These are phyloP conservation scores for Chrysaora quinquecirrha DNA, from an alignment of 30 jellyfish, hydroid and myxozoan genomes.

Conservation along the genomic window DNA sequence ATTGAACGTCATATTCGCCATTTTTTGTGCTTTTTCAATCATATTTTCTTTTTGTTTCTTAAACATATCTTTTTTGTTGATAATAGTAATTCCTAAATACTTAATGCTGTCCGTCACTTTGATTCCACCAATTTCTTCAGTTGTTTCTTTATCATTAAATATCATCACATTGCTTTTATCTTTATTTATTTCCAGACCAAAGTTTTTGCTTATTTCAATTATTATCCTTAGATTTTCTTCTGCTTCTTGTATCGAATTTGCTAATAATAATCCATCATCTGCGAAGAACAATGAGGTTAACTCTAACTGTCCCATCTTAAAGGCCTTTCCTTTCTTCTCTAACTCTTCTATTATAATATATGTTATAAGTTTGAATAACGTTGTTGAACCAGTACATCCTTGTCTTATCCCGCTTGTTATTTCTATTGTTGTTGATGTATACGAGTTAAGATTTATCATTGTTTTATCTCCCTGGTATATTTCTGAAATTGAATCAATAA, in stretches of 20 bases:
- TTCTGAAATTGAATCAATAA: not conserved
- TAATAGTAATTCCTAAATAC: not conserved
- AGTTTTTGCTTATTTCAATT: not conserved
- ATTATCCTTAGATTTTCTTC: slow-evolving; percentile 6
- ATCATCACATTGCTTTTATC: slow-evolving; percentile 10
- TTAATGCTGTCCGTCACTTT: not conserved
- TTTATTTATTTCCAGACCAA: slow-evolving; percentile 5
- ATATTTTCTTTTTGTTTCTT: not conserved
- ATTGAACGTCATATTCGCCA: slow-evolving; percentile 9
- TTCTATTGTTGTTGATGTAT: too few relatives aligned
- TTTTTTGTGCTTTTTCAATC: slow-evolving; percentile 3
- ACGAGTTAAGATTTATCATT: too few relatives aligned
- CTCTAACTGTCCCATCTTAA: not conserved
- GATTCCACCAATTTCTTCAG: not conserved
- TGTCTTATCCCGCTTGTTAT: not conserved
- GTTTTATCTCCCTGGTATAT: not conserved
- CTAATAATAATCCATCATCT: slow-evolving; percentile 13
- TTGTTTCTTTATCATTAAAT: not conserved
- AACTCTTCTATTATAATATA: not conserved
- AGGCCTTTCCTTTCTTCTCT: not conserved
- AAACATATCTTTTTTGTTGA: not conserved
- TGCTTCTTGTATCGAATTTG: slow-evolving; percentile 16
- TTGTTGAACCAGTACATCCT: not conserved
- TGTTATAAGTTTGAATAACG: not conserved
- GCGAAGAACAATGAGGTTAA: slow-evolving; percentile 12